Evolutionary conservation across 2,113 vertebrate species (phyloP).

Genomic region (Pyxicephalus adspersus): DNA sequence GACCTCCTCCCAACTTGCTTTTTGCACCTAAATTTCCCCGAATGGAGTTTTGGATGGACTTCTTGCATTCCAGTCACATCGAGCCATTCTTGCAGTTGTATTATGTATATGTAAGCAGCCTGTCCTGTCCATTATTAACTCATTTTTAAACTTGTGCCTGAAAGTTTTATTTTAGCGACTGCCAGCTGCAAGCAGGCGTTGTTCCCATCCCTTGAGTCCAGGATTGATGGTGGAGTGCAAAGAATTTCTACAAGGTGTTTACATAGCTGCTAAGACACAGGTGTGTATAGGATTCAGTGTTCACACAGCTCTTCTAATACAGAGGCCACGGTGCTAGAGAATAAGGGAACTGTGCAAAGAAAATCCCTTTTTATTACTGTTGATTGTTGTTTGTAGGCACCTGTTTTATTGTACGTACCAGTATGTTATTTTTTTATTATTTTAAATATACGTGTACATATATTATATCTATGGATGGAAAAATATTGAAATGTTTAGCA

Average conservation of each 20-base stretch:
- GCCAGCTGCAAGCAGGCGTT: not conserved
- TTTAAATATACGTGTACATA: conserved; percentile 49
- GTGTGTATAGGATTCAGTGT: conserved; percentile 14
- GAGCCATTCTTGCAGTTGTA: too few relatives aligned
- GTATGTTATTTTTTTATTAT: conserved; percentile 64
- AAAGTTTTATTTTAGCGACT: not conserved
- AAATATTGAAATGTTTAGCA: conserved; percentile 59
- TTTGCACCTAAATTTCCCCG: too few relatives aligned
- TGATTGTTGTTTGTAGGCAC: conserved; percentile 74
- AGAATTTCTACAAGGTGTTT: conserved; percentile 7
- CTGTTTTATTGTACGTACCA: conserved; percentile 69
- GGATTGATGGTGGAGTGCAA: not conserved
- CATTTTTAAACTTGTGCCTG: conserved; percentile 20
- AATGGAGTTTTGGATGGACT: too few relatives aligned
- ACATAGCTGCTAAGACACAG: conserved; percentile 5
- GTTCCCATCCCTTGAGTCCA: not conserved
- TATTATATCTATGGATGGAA: conserved; percentile 35
- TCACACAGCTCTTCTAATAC: conserved; percentile 59
- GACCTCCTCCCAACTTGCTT: too few relatives aligned
- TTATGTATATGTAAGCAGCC: too few relatives aligned
- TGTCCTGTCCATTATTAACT: not conserved
- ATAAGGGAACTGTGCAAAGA: conserved; percentile 61
- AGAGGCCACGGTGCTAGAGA: conserved; percentile 45
- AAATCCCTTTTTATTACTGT: conserved; percentile 71
- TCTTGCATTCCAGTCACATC: too few relatives aligned